phyloP scores from a whole-genome alignment of 1,140 invertebrate species.

The Aphelenchoides avenae region DNA sequence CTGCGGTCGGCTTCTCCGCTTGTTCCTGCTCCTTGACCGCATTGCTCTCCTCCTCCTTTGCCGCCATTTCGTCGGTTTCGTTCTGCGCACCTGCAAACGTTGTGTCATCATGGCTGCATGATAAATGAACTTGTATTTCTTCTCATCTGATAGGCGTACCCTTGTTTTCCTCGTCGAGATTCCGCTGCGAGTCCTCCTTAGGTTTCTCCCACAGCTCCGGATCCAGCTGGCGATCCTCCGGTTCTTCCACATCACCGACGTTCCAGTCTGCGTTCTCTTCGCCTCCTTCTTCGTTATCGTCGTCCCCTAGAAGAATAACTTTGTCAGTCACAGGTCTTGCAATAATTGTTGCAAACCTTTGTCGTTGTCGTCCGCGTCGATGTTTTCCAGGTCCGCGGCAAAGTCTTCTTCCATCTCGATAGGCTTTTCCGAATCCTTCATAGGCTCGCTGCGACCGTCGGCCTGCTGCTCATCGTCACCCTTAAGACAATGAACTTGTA shows the following conservation, averaged over 20 bases:
- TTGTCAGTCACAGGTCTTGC: background rate
- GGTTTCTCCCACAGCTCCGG: conserved; percentile 55
- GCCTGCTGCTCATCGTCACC: conserved; percentile 22
- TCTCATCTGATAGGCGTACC: conserved; percentile 62
- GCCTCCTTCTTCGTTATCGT: conserved; percentile 47
- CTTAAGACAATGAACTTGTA: conserved; percentile 2
- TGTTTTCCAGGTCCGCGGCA: conserved; percentile 51
- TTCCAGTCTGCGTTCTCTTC: conserved; percentile 59
- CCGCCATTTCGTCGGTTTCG: conserved; percentile 43
- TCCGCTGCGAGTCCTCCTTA: conserved; percentile 84
- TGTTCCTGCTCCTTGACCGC: conserved; percentile 61
- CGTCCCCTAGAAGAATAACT: conserved; percentile 12
- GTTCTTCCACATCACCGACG: conserved; percentile 60
- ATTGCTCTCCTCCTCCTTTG: conserved; percentile 57
- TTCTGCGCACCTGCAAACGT: conserved; percentile 59
- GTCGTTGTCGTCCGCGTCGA: conserved; percentile 43
- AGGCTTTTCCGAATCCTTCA: conserved; percentile 64
- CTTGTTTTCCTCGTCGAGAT: conserved; percentile 76
- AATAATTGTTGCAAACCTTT: conserved; percentile 46
- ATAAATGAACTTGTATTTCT: too few relatives aligned
- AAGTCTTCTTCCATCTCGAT: conserved; percentile 58
- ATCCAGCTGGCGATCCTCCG: conserved; percentile 55
- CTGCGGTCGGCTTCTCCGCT: conserved; percentile 58
- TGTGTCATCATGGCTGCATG: too few relatives aligned
- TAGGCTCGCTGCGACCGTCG: conserved; percentile 76